Conservation (phyloP, 2,888 invertebrate genomes). For the Epirrhoe tristata region DNA sequence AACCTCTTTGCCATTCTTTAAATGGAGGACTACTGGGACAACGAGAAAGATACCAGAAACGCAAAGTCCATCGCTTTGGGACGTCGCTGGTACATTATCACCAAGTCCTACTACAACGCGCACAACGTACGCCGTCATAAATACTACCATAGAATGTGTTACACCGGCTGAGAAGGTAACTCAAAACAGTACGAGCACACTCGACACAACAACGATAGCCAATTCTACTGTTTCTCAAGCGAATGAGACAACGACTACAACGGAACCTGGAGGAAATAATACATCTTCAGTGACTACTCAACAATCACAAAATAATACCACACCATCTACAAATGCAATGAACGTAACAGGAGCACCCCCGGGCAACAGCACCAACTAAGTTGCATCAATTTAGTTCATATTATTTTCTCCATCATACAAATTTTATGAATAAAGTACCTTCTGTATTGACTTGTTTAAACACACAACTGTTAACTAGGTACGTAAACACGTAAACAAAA, state of each 20-base stretch:
- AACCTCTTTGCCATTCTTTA: conserved; percentile 64
- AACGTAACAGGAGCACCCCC: not conserved
- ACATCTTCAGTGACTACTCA: not conserved
- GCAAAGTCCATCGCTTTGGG: conserved; percentile 60
- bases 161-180: not conserved
- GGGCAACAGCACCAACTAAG: not conserved
- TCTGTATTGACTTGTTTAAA: not conserved
- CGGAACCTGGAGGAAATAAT: not conserved
- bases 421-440: not conserved
- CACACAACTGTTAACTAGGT: too few species aligned
- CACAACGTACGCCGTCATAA: not conserved
- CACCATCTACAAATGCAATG: not conserved
- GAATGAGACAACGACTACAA: not conserved
- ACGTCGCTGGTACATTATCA: conserved; percentile 64
- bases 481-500: too few species aligned
- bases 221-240: not conserved
- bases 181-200: not conserved
- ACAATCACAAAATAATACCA: not conserved
- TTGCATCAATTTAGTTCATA: not conserved
- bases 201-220: not conserved
- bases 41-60: conserved; percentile 56
- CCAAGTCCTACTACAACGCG: conserved; percentile 33
- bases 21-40: conserved; percentile 69
- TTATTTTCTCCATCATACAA: not conserved
- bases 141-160: not conserved